Conservation (phyloP, 37 sponge, comb jelly and placozoan species). For the Halichondria panicea region DNA sequence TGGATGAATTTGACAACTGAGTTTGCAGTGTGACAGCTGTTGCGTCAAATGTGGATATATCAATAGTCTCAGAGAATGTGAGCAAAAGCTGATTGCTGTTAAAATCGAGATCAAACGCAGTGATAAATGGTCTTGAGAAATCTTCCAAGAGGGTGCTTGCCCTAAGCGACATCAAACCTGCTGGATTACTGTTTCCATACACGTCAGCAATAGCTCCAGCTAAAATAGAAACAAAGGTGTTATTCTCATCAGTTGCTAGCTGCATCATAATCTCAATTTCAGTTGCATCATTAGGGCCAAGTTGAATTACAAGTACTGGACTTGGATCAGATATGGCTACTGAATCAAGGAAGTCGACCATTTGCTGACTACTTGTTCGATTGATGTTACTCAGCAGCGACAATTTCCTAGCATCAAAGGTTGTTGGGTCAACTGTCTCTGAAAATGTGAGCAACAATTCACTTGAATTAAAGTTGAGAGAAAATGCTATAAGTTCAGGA, state of each 20-base stretch:
- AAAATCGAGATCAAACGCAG: conserved; percentile 67
- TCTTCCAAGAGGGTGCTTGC: conserved; percentile 61
- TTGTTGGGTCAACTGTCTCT: conserved; percentile 60
- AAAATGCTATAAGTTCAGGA: conserved; percentile 60
- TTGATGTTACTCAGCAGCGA: conserved; percentile 26
- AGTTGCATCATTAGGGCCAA: conserved; percentile 69
- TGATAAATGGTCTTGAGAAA: conserved; percentile 63
- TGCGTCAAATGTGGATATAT: conserved; percentile 59
- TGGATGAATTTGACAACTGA: conserved; percentile 41
- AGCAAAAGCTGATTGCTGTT: conserved; percentile 62
- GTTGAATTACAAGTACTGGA: conserved; percentile 38
- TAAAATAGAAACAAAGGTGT: conserved; percentile 60
- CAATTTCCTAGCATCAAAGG: conserved; percentile 34
- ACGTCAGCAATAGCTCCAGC: conserved; percentile 55
- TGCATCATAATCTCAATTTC: conserved; percentile 30
- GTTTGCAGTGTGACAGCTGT: conserved; percentile 69
- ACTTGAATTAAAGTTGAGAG: conserved; percentile 51
- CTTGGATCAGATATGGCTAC: conserved; percentile 18
- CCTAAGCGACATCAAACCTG: conserved; percentile 37
- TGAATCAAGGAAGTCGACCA: conserved; percentile 20
- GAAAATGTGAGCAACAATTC: conserved; percentile 64
- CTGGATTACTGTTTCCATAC: conserved; percentile 42
- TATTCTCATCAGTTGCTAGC: conserved; percentile 53
- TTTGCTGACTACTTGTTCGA: neutral
- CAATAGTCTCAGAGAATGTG: conserved; percentile 70